Evolutionary conservation across 2,888 invertebrate species (phyloP).

Genomic region (Prosopocoilus inquinatus): DNA sequence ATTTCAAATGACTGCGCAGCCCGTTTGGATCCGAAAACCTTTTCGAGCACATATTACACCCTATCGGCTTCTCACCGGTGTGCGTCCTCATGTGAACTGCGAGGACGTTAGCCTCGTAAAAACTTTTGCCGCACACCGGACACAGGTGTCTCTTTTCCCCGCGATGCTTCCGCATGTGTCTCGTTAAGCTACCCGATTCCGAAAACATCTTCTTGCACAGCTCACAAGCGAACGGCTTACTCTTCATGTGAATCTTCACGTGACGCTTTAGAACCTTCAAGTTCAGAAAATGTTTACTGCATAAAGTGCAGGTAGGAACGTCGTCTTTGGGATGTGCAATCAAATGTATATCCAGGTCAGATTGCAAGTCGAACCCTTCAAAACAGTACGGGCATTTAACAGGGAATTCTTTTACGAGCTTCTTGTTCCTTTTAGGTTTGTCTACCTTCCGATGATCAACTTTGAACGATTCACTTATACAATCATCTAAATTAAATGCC

Average conservation of each 20-base stretch:
- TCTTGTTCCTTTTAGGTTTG: conserved; percentile 9
- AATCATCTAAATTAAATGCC: neutral
- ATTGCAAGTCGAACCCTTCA: conserved; percentile 36
- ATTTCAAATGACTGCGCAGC: conserved; percentile 39
- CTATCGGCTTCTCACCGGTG: conserved; percentile 43
- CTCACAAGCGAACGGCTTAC: conserved; percentile 40
- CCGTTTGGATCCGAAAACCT: conserved; percentile 43
- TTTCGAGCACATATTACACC: conserved; percentile 38
- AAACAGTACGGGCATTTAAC: conserved; percentile 33
- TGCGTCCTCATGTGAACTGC: conserved; percentile 42
- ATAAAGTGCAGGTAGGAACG: conserved; percentile 36
- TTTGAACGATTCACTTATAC: no score
- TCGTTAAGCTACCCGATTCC: conserved; percentile 42
- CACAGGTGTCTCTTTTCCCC: conserved; percentile 44
- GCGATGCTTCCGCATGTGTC: conserved; percentile 41
- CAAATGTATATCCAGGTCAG: conserved; percentile 38
- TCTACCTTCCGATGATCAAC: neutral
- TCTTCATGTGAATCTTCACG: conserved; percentile 39
- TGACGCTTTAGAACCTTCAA: conserved; percentile 40
- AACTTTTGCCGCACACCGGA: conserved; percentile 41
- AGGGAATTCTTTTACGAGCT: conserved; percentile 11
- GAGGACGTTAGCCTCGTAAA: conserved; percentile 43
- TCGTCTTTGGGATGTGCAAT: conserved; percentile 37
- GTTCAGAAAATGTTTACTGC: conserved; percentile 38
- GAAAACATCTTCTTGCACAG: conserved; percentile 39